A percentile compares a stretch with the other conserved stretches of the same genome.
phyloP scores from a whole-genome alignment of 2,113 vertebrate species.

The Cisticola juncidis region DNA sequence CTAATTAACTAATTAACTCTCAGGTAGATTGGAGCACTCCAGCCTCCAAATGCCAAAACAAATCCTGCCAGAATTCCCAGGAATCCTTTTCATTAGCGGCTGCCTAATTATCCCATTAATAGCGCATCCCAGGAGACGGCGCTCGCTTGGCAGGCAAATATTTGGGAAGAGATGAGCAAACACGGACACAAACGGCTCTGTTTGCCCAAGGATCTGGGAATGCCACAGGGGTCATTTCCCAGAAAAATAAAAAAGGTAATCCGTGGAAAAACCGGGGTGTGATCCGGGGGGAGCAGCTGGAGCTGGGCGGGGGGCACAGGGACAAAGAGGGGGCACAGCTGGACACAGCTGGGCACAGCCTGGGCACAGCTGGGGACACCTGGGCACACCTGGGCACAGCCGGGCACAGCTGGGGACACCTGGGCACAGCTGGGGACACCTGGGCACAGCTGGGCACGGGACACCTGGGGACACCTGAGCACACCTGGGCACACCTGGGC shows the following conservation, averaged over 20 bases:
- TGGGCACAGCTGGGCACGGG: not conserved
- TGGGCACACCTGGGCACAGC: too few relatives aligned
- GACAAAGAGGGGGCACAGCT: too few relatives aligned
- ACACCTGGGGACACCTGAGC: not conserved
- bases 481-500: not conserved
- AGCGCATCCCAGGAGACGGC: constrained; percentile 94
- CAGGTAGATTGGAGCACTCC: constrained; percentile 93
- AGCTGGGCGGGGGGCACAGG: too few relatives aligned
- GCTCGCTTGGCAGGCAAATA: constrained; percentile 95
- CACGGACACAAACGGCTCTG: constrained; percentile 92
- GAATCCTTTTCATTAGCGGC: constrained; percentile 98
- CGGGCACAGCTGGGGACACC: too few relatives aligned
- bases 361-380: too few relatives aligned
- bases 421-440: too few relatives aligned
- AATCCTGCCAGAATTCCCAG: constrained; percentile 98
- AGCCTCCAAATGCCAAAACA: constrained; percentile 95
- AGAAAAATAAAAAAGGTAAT: constrained; percentile 34
- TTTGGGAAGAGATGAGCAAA: constrained; percentile 99
- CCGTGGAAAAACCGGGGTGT: not conserved
- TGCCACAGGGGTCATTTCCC: constrained; percentile 77
- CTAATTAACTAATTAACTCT: constrained; percentile 91
- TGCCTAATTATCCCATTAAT: constrained; percentile 99
- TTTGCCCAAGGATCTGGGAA: constrained; percentile 86
- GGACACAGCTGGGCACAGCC: too few relatives aligned
- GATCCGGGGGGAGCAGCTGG: too few relatives aligned